These are phyloP conservation scores for Brevipalpus yothersi DNA, from an alignment of 1,140 invertebrate species.

Conservation along the genomic window DNA sequence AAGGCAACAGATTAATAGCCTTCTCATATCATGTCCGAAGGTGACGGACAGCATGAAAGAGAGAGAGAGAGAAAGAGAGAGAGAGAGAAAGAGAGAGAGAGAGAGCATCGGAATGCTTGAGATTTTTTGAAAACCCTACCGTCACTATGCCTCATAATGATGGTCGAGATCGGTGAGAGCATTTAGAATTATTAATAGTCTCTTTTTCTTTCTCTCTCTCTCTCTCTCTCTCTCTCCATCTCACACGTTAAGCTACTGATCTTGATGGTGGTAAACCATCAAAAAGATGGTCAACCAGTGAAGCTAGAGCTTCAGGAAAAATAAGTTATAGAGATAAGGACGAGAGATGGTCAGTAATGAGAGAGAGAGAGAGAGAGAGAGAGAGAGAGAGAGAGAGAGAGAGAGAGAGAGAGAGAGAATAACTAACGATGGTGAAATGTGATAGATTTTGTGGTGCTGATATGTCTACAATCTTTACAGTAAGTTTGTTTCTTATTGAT, in stretches of 20 bases:
- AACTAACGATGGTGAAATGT: background rate
- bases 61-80: too few relatives aligned
- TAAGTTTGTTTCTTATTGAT: too few relatives aligned
- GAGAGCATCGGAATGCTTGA: background rate
- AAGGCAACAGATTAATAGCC: too few relatives aligned
- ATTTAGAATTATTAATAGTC: background rate
- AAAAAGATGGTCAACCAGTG: background rate
- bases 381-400: background rate
- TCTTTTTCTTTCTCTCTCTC: background rate
- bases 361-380: background rate
- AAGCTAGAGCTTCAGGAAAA: background rate
- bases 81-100: too few relatives aligned
- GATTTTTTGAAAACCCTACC: background rate
- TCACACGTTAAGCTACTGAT: background rate
- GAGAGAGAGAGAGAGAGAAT: background rate
- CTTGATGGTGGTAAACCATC: too few relatives aligned
- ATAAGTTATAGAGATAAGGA: background rate
- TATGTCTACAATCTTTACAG: too few relatives aligned
- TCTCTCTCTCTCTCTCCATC: background rate
- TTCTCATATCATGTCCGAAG: too few relatives aligned
- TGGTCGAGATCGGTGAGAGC: background rate
- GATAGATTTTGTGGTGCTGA: too few relatives aligned
- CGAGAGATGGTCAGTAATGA: background rate
- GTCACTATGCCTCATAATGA: background rate
- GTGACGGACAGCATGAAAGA: too few relatives aligned